These are phyloP conservation scores for Pinctada fucata DNA, from an alignment of 2,888 invertebrate species.

Conservation along the genomic window DNA sequence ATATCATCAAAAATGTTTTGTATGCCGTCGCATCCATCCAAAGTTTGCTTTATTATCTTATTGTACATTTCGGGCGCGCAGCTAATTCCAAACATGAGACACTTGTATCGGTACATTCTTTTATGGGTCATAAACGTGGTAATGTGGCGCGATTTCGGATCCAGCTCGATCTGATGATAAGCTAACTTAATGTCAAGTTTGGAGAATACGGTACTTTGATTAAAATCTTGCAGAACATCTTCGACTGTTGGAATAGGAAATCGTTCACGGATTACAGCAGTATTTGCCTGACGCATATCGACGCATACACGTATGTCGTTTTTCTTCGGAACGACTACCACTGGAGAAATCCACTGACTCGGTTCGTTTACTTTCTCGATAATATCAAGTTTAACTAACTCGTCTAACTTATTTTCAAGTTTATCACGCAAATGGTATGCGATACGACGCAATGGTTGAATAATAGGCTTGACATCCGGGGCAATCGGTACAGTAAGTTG, in stretches of 20 bases:
- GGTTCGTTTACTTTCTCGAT: too few relatives aligned
- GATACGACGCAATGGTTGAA: neutral
- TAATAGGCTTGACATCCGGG: neutral
- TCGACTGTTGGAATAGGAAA: too few relatives aligned
- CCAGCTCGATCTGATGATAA: constrained; percentile 33
- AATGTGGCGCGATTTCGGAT: constrained; percentile 10
- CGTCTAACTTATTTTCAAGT: neutral
- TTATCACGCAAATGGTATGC: neutral
- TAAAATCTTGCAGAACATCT: too few relatives aligned
- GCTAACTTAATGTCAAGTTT: constrained; percentile 27
- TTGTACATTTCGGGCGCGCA: constrained; percentile 33
- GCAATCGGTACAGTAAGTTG: constrained; percentile 6
- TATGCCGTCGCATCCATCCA: constrained; percentile 14
- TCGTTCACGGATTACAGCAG: too few relatives aligned
- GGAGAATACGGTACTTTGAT: constrained; percentile 10
- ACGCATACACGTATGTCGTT: neutral
- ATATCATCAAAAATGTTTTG: constrained; percentile 41
- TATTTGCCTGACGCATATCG: too few relatives aligned
- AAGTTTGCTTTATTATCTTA: constrained; percentile 14
- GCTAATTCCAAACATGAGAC: constrained; percentile 37
- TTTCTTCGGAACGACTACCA: too few relatives aligned
- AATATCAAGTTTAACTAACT: too few relatives aligned
- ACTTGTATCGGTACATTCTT: constrained; percentile 31
- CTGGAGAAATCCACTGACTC: too few relatives aligned
- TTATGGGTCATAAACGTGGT: constrained; percentile 33